Evolutionary conservation across 92 coral and sea anemone species (phyloP).

Genomic region (Muricea muricata): DNA sequence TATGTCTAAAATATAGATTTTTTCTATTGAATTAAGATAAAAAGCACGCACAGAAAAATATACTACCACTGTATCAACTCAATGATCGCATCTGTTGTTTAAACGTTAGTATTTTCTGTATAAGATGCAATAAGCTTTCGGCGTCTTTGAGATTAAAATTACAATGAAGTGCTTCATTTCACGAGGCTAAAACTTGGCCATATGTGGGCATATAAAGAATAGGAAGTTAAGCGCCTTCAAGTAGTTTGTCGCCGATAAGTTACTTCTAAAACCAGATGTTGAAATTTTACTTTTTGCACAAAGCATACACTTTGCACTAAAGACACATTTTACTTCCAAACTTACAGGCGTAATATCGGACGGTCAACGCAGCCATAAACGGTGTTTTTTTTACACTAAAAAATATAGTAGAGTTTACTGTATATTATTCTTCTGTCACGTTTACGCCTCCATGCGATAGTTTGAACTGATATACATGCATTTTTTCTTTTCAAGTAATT

Average conservation of each 20-base stretch:
- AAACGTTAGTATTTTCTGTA: not conserved
- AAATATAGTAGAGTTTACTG: too few relatives aligned
- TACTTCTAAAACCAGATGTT: not conserved
- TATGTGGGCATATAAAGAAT: not conserved
- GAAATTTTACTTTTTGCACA: not conserved
- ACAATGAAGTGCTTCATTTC: not conserved
- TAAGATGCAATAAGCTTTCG: not conserved
- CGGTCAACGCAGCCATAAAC: too few relatives aligned
- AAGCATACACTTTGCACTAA: not conserved
- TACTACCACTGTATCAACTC: not conserved
- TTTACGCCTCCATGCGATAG: too few relatives aligned
- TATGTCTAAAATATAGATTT: not conserved
- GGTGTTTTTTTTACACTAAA: too few relatives aligned
- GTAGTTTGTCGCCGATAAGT: not conserved
- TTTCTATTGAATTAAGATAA: too few relatives aligned
- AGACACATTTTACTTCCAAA: too few relatives aligned
- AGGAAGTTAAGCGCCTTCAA: not conserved
- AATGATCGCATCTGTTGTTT: not conserved
- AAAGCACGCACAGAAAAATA: not conserved
- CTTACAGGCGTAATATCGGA: too few relatives aligned
- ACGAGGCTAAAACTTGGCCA: not conserved
- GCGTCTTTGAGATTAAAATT: conserved; percentile 5
- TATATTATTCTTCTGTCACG: too few relatives aligned
- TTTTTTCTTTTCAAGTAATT: too few relatives aligned
- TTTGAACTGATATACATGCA: too few relatives aligned